Evolutionary conservation across 2,888 invertebrate species (phyloP).

Genomic region (Agrotis exclamationis): DNA sequence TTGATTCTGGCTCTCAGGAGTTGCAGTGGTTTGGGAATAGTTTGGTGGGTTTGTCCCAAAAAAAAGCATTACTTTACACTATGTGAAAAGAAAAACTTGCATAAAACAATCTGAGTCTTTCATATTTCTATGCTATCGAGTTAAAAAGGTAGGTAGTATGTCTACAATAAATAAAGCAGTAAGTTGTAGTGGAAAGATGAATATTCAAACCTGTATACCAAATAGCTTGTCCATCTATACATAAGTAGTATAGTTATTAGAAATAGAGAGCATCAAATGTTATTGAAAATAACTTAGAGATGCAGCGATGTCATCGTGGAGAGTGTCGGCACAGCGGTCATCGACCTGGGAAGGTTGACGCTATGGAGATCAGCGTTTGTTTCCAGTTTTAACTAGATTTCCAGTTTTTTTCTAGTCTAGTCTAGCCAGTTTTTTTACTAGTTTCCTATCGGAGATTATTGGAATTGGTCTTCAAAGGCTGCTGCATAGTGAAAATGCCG

Average conservation of each 20-base stretch:
- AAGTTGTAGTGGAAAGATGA: not conserved
- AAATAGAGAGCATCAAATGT: slow-evolving; percentile 38
- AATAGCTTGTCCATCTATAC: too few species aligned
- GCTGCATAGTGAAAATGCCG: not conserved
- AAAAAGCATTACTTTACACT: too few species aligned
- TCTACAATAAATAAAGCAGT: not conserved
- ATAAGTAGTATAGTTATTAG: slow-evolving; percentile 18
- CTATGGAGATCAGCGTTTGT: slow-evolving; percentile 12
- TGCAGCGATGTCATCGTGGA: slow-evolving; percentile 18
- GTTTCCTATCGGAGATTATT: not conserved
- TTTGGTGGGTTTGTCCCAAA: too few species aligned
- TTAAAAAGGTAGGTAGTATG: not conserved
- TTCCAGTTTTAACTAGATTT: slow-evolving; percentile 14
- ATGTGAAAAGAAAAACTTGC: too few species aligned
- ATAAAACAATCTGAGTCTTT: too few species aligned
- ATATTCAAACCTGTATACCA: not conserved
- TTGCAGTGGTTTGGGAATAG: too few species aligned
- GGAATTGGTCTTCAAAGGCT: not conserved
- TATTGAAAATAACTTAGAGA: slow-evolving; percentile 15
- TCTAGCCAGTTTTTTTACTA: not conserved
- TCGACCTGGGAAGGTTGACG: slow-evolving; percentile 10
- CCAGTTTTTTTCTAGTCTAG: not conserved
- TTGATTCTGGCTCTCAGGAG: too few species aligned
- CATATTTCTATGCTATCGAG: not conserved
- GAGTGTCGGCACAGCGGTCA: slow-evolving; percentile 14